A percentile compares a stretch with the other conserved stretches of the same genome.
phyloP scores from a whole-genome alignment of 2,113 vertebrate species.

The Myrmecophaga tridactyla region DNA sequence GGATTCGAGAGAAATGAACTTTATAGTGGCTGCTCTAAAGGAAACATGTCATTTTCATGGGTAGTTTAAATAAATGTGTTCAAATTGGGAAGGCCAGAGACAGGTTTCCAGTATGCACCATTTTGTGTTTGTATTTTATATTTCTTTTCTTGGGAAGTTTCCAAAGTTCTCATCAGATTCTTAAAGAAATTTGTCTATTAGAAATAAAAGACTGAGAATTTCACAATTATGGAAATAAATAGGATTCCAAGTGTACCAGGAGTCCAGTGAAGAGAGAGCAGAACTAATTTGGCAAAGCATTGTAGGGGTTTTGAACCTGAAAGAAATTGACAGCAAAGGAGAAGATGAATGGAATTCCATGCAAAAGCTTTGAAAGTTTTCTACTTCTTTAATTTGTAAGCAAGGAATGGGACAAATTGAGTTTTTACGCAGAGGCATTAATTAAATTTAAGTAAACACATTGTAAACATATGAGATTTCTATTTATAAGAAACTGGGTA shows the following conservation, averaged over 20 bases:
- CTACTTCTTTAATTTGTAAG: background rate
- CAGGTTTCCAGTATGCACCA: background rate
- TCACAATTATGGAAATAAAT: background rate
- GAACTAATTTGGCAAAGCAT: background rate
- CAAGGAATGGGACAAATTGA: background rate
- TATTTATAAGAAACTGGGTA: background rate
- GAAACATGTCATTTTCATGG: slow-evolving; percentile 1
- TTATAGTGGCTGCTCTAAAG: background rate
- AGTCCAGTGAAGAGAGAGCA: background rate
- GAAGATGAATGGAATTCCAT: background rate
- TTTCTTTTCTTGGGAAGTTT: background rate
- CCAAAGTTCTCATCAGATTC: background rate
- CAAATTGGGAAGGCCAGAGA: background rate
- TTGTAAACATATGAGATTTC: background rate
- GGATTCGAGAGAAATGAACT: background rate
- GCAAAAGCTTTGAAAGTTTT: background rate
- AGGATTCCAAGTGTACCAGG: background rate
- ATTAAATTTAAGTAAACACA: background rate
- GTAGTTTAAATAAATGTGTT: slow-evolving; percentile 5
- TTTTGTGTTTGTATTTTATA: background rate
- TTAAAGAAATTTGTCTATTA: slow-evolving; percentile 9
- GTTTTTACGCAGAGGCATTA: background rate
- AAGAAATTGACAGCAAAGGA: background rate
- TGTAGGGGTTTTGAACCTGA: background rate
- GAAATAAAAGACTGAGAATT: background rate